Evolutionary conservation across 2,113 vertebrate species (phyloP), one percentile per base, ranked within the genome.

Genomic region (Atherinomorus stipes): DNA sequence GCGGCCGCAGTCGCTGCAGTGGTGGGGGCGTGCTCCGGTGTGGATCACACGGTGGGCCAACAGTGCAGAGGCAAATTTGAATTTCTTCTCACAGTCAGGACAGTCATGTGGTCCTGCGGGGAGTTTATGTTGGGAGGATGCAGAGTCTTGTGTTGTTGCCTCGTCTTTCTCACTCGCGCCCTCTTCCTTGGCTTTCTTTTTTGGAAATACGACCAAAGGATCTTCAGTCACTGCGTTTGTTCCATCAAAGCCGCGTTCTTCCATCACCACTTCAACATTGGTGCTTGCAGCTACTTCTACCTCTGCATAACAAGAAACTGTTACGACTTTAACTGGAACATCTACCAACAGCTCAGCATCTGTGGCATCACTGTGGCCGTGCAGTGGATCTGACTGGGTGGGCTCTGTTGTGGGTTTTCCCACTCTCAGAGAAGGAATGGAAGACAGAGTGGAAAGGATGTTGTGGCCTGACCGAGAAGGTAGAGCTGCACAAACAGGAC

Each of bases 61-160:
- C 7, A 96, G 85, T 18, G 95, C 94, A 21, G 95, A 95, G 6
- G 94, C 93, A 2, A 94, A 95, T 34, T 93, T 92, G 0, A 95
- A 96, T 45, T 93, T 92, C 38, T 95, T 95, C 19, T 92, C 88
- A 64, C 95, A 96, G 52, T 94, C 87, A 0, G 88, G 70, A 45
- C 94, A 95, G 77, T 82, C 85, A 11, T 92, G 90, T 12, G 66
- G 84, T 3, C 88, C 84, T 3, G 11, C 4, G 1, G 51, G 11
- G 3, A 0, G 11, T 64, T 50, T 66, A 7, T 52, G 26, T 2
- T 62, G 76, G 8, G 47, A 38, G 4, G 63, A 60, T 0, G 16
- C 3, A 0, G 23, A 10, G 19, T 54, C 61, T 60, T 40, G 51
- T 23, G 25, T 42, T 21, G 10, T 37, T 53, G 76, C 31, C 1